phyloP scores from a whole-genome alignment of 2,888 invertebrate species.

The Eupithecia subfuscata region DNA sequence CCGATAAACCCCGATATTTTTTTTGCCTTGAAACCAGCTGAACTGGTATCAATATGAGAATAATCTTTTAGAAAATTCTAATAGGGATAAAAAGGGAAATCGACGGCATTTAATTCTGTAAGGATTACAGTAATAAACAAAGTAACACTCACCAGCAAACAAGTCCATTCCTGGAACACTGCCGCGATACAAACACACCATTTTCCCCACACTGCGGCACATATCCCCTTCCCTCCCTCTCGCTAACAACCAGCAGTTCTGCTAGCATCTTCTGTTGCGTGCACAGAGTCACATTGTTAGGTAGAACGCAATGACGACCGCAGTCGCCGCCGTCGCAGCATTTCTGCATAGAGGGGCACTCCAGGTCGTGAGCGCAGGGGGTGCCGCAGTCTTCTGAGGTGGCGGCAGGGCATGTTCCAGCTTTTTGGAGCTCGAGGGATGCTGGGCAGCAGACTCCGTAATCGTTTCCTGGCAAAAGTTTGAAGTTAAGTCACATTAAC shows the following conservation, averaged over 20 bases:
- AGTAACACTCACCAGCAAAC: slow-evolving; percentile 88
- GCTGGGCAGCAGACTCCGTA: slow-evolving; percentile 95
- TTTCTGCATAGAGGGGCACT: slow-evolving; percentile 92
- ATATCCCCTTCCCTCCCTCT: slow-evolving; percentile 92
- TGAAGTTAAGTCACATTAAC: background rate
- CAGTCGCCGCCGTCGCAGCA: slow-evolving; percentile 91
- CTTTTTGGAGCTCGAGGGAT: slow-evolving; percentile 89
- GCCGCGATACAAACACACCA: slow-evolving; percentile 89
- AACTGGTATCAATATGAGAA: background rate
- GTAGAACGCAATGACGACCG: slow-evolving; percentile 89
- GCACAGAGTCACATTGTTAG: slow-evolving; percentile 91
- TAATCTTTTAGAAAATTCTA: background rate
- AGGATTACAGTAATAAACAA: slow-evolving; percentile 1
- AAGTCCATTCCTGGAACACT: slow-evolving; percentile 92
- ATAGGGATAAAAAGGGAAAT: background rate
- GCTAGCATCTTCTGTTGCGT: slow-evolving; percentile 91
- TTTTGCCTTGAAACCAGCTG: too few relatives aligned
- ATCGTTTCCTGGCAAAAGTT: slow-evolving; percentile 85
- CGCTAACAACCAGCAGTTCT: slow-evolving; percentile 89
- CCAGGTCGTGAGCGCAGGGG: slow-evolving; percentile 90
- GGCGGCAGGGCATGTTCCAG: slow-evolving; percentile 89
- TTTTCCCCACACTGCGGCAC: slow-evolving; percentile 90
- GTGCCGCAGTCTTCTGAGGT: slow-evolving; percentile 84
- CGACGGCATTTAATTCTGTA: background rate
- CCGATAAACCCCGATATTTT: too few relatives aligned